Conservation (phyloP, 2,113 vertebrate genomes). For the Lanius ludovicianus region DNA sequence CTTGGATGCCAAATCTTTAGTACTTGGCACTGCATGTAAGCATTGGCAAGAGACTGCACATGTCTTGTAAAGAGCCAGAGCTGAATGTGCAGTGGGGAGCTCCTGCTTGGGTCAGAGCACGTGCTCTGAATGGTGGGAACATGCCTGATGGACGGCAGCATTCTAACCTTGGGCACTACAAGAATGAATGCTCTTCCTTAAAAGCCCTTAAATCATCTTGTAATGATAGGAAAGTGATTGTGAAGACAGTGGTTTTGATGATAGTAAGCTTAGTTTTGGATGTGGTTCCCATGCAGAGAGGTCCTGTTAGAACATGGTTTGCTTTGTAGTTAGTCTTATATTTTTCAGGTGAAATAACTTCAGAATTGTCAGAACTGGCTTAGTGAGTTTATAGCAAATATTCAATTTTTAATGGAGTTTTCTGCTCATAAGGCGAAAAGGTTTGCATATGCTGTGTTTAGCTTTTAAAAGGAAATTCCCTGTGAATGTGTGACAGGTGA, state of each 20-base stretch:
- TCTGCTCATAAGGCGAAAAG: neutral
- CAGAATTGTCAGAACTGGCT: neutral
- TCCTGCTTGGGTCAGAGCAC: neutral
- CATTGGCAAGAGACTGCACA: neutral
- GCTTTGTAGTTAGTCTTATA: neutral
- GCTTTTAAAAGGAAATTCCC: slow-evolving; percentile 18
- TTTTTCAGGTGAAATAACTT: neutral
- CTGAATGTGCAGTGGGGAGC: neutral
- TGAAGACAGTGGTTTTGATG: neutral
- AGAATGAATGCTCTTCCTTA: neutral
- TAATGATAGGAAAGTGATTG: neutral
- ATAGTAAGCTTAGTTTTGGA: neutral
- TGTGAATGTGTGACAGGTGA: slow-evolving; percentile 20
- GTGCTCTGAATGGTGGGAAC: neutral
- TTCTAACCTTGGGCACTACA: neutral
- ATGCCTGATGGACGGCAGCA: neutral
- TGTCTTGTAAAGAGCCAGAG: neutral
- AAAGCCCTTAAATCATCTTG: neutral
- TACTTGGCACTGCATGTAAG: neutral
- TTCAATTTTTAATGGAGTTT: neutral
- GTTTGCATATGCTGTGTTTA: neutral
- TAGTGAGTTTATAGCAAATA: neutral
- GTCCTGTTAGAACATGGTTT: neutral
- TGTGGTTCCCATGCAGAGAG: neutral
- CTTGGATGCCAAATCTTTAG: neutral